Evolutionary conservation across 2,888 invertebrate species (phyloP), one percentile per base, ranked within the genome.

Genomic region (Chrysina gloriosa): DNA sequence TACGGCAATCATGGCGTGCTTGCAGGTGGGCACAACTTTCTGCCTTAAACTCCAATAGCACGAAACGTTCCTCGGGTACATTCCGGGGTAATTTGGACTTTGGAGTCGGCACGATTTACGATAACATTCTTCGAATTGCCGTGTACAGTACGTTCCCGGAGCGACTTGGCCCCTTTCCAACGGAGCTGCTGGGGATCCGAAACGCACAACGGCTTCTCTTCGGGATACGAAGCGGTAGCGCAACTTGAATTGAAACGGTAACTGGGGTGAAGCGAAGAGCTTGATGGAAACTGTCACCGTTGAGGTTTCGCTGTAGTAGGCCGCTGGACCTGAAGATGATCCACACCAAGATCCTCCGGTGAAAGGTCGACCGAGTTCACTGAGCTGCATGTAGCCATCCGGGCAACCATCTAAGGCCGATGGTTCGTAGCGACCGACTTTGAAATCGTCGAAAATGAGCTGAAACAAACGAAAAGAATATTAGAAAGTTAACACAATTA

Each of bases 271-370:
- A 65, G 88, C 89, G 85, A 90, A 92, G 63, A 94, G 86, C 81
- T 92, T 91, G 47, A 95, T 89, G 63, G 93, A 92, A 6, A 94
- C 92, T 16, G 95, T 95, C 73, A 95, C 93, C 39, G 95, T 95
- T 77, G 93, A 91, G 66, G 94, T 94, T 86, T 94, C 95, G 83
- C 94, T 95, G 86, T 93, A 95, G 84, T 94, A 95, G 64, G 93
- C 90, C 67, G 94, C 93, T 31, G 90, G 89, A 69, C 92, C 92
- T 25, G 90, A 89, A 48, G 93, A 92, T 65, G 90, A 87, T 67
- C 95, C 95, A 83, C 95, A 95, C 95, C 95, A 95, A 16, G 93
- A 93, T 70, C 95, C 95, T 47, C 94, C 95, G 25, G 94, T 94
- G 84, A 94, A 94, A 11, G 94, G 94, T 42, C 93, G 88, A 16